Evolutionary conservation across 2,797 vertebrate species (phyloP).

Genomic region (Crypturellus tataupa): DNA sequence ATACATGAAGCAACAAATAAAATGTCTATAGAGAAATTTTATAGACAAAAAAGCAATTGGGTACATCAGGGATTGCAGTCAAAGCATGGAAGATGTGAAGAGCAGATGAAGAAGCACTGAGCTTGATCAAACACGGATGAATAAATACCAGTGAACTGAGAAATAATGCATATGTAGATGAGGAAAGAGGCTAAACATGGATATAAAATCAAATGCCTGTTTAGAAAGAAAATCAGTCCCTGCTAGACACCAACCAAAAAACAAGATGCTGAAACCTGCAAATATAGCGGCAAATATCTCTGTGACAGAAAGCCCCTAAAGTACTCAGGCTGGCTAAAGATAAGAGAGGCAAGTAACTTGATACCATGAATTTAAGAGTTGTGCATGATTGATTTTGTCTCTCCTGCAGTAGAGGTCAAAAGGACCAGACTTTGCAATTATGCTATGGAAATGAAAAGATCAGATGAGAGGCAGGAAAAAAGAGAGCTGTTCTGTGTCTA

Average conservation of each 20-base stretch:
- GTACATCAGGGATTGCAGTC: slow-evolving; percentile 18
- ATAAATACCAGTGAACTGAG: slow-evolving; percentile 28
- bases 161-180: slow-evolving; percentile 47
- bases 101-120: slow-evolving; percentile 22
- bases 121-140: slow-evolving; percentile 28
- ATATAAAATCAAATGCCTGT: slow-evolving; percentile 10
- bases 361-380: not conserved
- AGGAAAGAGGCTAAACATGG: slow-evolving; percentile 31
- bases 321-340: not conserved
- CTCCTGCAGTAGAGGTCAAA: slow-evolving; percentile 5
- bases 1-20: slow-evolving; percentile 3
- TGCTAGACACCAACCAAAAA: not conserved
- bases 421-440: not conserved
- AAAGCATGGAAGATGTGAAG: slow-evolving; percentile 39
- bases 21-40: slow-evolving; percentile 20
- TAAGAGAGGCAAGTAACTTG: slow-evolving; percentile 31
- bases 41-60: slow-evolving; percentile 30
- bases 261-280: not conserved
- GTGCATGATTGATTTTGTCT: slow-evolving; percentile 10
- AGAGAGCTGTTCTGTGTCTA: not conserved
- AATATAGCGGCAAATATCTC: slow-evolving; percentile 4
- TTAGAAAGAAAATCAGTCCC: slow-evolving; percentile 19
- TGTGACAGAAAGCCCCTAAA: not conserved
- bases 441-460: slow-evolving; percentile 9
- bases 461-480: not conserved